Percentiles rank a stretch among this genome's conserved stretches.
phyloP scores from a whole-genome alignment of 2,113 vertebrate species.

The Azemiops feae region DNA sequence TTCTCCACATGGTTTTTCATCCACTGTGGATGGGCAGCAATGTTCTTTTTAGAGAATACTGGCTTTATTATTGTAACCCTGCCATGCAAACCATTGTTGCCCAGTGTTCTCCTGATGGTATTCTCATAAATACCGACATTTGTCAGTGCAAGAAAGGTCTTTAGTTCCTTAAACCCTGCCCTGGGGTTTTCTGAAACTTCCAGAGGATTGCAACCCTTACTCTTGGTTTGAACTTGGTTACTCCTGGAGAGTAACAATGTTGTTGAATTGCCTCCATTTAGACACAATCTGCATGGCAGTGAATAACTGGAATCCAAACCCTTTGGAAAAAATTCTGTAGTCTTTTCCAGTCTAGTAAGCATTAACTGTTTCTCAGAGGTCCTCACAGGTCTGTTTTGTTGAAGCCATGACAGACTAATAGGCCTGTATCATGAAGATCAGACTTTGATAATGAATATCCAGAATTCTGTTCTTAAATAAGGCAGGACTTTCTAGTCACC shows the following conservation, averaged over 20 bases:
- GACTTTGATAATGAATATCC: neutral
- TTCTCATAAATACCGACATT: neutral
- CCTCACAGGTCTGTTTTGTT: neutral
- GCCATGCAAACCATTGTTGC: neutral
- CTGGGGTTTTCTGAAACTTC: neutral
- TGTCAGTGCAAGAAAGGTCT: neutral
- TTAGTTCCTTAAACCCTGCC: neutral
- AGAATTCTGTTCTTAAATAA: neutral
- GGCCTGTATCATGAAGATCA: neutral
- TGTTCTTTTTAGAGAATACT: neutral
- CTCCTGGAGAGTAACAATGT: neutral
- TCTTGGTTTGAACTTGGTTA: neutral
- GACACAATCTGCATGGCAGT: neutral
- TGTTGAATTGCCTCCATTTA: neutral
- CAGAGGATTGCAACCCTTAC: neutral
- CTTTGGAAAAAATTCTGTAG: neutral
- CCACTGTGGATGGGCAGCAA: neutral
- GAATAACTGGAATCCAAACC: neutral
- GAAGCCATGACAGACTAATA: neutral
- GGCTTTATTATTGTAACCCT: neutral
- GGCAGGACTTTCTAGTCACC: neutral
- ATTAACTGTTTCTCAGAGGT: neutral
- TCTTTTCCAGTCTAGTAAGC: neutral
- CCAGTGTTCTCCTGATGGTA: neutral
- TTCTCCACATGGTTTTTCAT: neutral